phyloP scores from a whole-genome alignment of 2,797 vertebrate species.

The Paedocypris micromegethes region DNA sequence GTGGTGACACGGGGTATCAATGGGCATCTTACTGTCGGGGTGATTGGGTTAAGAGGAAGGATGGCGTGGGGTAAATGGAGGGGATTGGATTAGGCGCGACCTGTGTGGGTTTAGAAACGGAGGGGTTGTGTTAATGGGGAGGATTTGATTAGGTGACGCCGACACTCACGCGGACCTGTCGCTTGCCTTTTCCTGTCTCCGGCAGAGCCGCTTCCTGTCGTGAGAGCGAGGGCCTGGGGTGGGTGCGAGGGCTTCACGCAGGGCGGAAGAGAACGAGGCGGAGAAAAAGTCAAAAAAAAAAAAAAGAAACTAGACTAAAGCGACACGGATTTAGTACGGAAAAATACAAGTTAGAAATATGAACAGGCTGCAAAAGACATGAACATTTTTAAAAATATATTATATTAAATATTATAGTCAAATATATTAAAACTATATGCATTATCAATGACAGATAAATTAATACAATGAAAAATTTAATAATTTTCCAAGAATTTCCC shows the following conservation, averaged over 20 bases:
- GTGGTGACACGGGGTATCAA: conserved; percentile 39
- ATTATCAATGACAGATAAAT: too few species aligned
- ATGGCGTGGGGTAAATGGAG: conserved; percentile 47
- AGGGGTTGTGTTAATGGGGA: conserved; percentile 47
- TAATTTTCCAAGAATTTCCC: too few species aligned
- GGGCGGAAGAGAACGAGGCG: conserved; percentile 31
- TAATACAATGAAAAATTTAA: too few species aligned
- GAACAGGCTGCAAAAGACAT: too few species aligned
- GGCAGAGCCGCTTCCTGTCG: conserved; percentile 65
- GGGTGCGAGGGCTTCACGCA: conserved; percentile 42
- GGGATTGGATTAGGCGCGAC: conserved; percentile 45
- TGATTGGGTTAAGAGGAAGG: conserved; percentile 50
- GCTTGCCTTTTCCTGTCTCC: conserved; percentile 48
- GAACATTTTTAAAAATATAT: too few species aligned
- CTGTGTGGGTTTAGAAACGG: conserved; percentile 42
- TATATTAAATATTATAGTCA: too few species aligned
- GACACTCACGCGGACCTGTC: conserved; percentile 27
- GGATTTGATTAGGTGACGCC: conserved; percentile 43
- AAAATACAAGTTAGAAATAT: too few species aligned
- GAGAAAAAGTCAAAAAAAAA: background rate
- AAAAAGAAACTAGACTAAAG: too few species aligned
- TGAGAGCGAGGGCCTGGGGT: conserved; percentile 24
- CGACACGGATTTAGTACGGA: too few species aligned
- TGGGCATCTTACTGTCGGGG: conserved; percentile 44
- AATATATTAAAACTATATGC: too few species aligned